Conservation (phyloP, 2,888 invertebrate genomes). For the Archaeoteleia sp. region DNA sequence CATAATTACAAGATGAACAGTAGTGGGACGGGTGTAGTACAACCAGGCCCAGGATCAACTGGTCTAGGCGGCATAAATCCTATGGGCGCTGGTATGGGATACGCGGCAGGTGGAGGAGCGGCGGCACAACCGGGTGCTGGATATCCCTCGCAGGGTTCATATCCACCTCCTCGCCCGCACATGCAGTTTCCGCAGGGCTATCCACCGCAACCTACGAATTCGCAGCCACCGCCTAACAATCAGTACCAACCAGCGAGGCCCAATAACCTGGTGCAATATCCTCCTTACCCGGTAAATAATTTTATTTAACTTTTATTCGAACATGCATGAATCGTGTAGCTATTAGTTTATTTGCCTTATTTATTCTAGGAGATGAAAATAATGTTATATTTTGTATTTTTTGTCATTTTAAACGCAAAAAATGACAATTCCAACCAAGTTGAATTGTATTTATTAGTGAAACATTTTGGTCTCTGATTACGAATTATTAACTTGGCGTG, state of each 20-base stretch:
- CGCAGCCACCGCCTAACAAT: slow-evolving; percentile 71
- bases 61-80: slow-evolving; percentile 69
- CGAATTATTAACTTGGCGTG: slow-evolving; percentile 3
- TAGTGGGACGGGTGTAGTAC: slow-evolving; percentile 75
- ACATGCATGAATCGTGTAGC: too few species aligned
- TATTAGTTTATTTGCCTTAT: too few species aligned
- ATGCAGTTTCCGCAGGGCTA: slow-evolving; percentile 74
- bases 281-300: slow-evolving; percentile 70
- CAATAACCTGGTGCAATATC: slow-evolving; percentile 73
- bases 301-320: too few species aligned
- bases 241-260: slow-evolving; percentile 72
- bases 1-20: slow-evolving; percentile 79
- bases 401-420: too few species aligned
- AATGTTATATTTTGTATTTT: too few species aligned
- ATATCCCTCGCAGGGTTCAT: slow-evolving; percentile 71
- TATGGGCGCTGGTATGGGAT: slow-evolving; percentile 70
- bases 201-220: slow-evolving; percentile 67
- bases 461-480: too few species aligned
- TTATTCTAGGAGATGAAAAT: too few species aligned
- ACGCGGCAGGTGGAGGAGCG: slow-evolving; percentile 68
- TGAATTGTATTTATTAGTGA: too few species aligned
- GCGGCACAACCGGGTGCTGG: slow-evolving; percentile 77
- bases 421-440: too few species aligned
- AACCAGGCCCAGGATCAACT: slow-evolving; percentile 76
- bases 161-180: slow-evolving; percentile 75